Conservation (phyloP, 2,113 vertebrate species). For the Aspidoscelis tigris region DNA sequence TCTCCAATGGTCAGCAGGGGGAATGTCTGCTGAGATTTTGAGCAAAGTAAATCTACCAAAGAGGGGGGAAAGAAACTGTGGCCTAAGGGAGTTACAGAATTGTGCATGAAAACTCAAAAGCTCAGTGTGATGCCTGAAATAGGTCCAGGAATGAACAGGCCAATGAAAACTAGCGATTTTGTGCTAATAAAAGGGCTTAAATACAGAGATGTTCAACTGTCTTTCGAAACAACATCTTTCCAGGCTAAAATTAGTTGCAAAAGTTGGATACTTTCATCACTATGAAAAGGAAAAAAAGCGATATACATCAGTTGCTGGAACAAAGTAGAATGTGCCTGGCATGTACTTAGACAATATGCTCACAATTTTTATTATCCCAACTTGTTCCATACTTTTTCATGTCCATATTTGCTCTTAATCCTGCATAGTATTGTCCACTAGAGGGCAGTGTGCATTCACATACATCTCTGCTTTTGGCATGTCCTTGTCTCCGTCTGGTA, state of each 20-base stretch:
- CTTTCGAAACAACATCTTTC: constrained; percentile 66
- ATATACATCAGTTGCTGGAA: constrained; percentile 55
- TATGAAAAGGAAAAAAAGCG: constrained; percentile 54
- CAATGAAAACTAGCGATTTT: constrained; percentile 70
- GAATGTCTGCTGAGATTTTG: constrained; percentile 72
- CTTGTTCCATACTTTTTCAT: neutral
- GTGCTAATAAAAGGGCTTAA: constrained; percentile 61
- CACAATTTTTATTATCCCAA: constrained; percentile 21
- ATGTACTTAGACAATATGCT: constrained; percentile 39
- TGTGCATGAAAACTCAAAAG: constrained; percentile 60
- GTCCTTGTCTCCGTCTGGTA: constrained; percentile 88
- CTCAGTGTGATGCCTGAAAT: constrained; percentile 57
- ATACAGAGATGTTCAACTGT: constrained; percentile 72
- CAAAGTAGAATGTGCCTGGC: constrained; percentile 50
- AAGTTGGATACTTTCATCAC: constrained; percentile 50
- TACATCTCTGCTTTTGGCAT: constrained; percentile 74
- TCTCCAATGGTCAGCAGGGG: constrained; percentile 75
- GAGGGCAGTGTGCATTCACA: constrained; percentile 86
- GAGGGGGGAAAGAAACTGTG: constrained; percentile 59
- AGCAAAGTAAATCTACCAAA: constrained; percentile 72
- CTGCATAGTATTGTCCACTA: constrained; percentile 70
- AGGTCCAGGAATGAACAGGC: constrained; percentile 56
- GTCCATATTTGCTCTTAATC: neutral
- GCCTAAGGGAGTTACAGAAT: constrained; percentile 67
- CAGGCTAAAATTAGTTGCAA: constrained; percentile 61